Base-by-base conservation (phyloP, 2,113 vertebrate genomes). In the Rafetus swinhoei region DNA sequence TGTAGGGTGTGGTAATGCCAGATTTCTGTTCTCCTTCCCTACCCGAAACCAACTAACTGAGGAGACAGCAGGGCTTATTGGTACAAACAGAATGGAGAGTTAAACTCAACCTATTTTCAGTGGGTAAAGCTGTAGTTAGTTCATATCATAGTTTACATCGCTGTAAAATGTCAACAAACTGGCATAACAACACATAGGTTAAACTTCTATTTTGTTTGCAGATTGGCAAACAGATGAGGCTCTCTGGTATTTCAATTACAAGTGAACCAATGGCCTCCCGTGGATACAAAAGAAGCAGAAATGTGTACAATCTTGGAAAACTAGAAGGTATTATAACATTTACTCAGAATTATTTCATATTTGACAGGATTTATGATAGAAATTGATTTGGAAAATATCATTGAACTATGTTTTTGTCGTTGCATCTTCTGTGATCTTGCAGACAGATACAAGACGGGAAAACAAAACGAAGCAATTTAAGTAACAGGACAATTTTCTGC, bases 341-440 rank as follows among this genome's bases (percentile, higher is more conserved):
- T 88, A 18, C 81, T 94, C 81, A 60, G 72, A 93, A 92, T 72
- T 86, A 27, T 82, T 97, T 83, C 12, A 60, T 90, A 18, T 89
- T 94, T 97, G 93, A 91, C 83, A 93, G 87, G 81, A 91, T 94
- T 93, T 96, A 76, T 95, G 85, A 93, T 81, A 59, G 84, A 94
- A 96, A 94, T 39, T 3, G 56, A 81, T 54, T 94, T 93, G 32
- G 50, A 92, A 97, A 96, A 90, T 76, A 95, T n/a, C 35, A 85
- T 3, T 32, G 3, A 87, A 18, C 19, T 29, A 29, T 72, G 56
- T 86, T 59, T 81, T 14, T n/a, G 69, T 81, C 57, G 87, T 79
- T 79, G 29, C 89, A 93, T 89, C 5, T 54, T 96, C 21, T 62
- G 85, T 88, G 50, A 95, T n/a, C 29, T 85, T 95, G 56, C 7